A percentile compares a stretch with the other conserved stretches of the same genome.
Evolutionary conservation across 2,888 invertebrate genomes (phyloP).

Genomic region (Caenorhabditis wallacei): DNA sequence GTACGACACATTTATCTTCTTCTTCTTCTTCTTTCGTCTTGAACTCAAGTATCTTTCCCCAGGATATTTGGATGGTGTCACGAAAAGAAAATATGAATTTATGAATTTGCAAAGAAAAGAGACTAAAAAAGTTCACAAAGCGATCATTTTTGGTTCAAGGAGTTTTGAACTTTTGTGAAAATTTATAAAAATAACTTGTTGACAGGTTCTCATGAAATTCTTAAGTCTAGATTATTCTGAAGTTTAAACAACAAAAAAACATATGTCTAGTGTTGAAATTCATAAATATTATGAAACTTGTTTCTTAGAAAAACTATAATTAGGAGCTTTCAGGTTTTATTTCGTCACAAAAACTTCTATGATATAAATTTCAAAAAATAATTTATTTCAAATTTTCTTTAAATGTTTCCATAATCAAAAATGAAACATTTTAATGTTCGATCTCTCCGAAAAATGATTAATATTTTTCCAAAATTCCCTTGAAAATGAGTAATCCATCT

Average conservation of each 20-base stretch:
- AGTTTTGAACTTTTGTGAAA: background rate
- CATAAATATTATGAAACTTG: background rate
- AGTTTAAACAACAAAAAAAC: background rate
- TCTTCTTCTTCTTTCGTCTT: background rate
- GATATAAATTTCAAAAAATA: background rate
- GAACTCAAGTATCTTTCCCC: background rate
- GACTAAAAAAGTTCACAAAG: background rate
- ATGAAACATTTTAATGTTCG: slow-evolving; percentile 14
- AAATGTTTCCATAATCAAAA: background rate
- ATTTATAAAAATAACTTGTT: background rate
- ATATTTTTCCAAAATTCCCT: slow-evolving; percentile 10
- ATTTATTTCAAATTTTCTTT: background rate
- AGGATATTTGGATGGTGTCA: slow-evolving; percentile 8
- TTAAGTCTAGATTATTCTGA: background rate
- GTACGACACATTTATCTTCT: slow-evolving; percentile 38
- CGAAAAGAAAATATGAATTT: background rate
- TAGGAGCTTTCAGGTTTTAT: background rate
- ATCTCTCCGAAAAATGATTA: slow-evolving; percentile 22
- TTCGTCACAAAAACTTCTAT: background rate
- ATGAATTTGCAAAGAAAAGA: slow-evolving; percentile 2
- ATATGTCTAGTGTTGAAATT: background rate
- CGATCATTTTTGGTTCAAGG: slow-evolving; percentile 1
- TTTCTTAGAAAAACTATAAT: background rate
- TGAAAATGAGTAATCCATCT: slow-evolving; percentile 21
- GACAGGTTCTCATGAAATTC: background rate